phyloP scores from a whole-genome alignment of 2,113 vertebrate species.

The Lonchura striata region DNA sequence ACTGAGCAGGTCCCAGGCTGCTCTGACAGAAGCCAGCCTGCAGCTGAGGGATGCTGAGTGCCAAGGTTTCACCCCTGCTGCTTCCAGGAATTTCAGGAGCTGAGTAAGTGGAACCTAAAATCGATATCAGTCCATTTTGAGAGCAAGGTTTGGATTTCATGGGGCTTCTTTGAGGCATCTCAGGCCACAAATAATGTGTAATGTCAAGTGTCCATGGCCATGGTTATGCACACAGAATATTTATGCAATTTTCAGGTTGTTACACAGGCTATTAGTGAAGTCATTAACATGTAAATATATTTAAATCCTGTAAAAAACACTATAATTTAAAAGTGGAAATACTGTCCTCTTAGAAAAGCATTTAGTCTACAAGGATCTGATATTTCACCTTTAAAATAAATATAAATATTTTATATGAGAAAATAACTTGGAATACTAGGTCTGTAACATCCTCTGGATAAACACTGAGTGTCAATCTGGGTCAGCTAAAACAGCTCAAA shows the following conservation, averaged over 20 bases:
- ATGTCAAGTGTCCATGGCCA: accelerated
- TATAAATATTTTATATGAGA: not conserved
- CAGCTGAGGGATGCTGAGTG: not conserved
- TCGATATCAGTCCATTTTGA: not conserved
- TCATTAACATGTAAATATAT: not conserved
- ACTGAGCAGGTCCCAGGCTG: not conserved
- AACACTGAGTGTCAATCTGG: not conserved
- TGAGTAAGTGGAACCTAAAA: not conserved
- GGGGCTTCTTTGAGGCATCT: not conserved
- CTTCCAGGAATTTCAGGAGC: not conserved
- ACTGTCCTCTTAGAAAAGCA: not conserved
- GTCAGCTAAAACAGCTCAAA: not conserved
- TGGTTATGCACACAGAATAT: not conserved
- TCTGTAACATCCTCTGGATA: not conserved
- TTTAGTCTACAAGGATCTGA: not conserved
- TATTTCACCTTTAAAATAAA: not conserved
- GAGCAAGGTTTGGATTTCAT: not conserved
- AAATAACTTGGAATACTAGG: not conserved
- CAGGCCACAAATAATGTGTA: not conserved
- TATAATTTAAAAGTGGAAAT: not conserved
- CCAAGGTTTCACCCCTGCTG: not conserved
- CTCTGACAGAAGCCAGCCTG: not conserved
- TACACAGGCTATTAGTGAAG: not conserved
- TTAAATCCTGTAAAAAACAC: not conserved
- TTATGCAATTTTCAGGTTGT: not conserved